Evolutionary conservation across 1,140 invertebrate species (phyloP).

Genomic region (Pachyrhynchus sulphureomaculatus): DNA sequence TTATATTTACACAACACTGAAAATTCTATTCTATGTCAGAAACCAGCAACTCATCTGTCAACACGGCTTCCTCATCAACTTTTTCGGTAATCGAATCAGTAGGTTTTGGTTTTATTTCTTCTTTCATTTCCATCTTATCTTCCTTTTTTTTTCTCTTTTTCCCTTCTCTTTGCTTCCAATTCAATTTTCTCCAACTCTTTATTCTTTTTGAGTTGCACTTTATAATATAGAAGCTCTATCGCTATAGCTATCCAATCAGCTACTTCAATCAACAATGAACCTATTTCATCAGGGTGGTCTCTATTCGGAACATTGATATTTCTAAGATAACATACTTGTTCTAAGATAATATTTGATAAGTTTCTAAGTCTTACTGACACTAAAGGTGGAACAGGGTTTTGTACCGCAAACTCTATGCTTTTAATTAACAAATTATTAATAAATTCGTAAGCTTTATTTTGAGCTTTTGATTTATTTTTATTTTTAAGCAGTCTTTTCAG

Average conservation of each 20-base stretch:
- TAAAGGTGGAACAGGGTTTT: slow-evolving; percentile 38
- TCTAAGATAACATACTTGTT: slow-evolving; percentile 38
- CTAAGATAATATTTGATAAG: slow-evolving; percentile 42
- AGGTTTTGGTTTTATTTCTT: background rate
- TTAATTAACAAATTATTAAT: slow-evolving; percentile 33
- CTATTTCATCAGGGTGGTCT: slow-evolving; percentile 30
- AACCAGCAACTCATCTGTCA: slow-evolving; percentile 6
- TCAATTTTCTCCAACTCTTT: slow-evolving; percentile 35
- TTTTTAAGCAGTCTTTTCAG: slow-evolving; percentile 26
- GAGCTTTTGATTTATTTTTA: slow-evolving; percentile 22
- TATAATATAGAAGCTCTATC: slow-evolving; percentile 41
- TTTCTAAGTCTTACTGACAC: slow-evolving; percentile 41
- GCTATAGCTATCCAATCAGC: slow-evolving; percentile 43
- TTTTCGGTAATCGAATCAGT: background rate
- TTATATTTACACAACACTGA: too few species aligned
- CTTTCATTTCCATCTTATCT: slow-evolving; percentile 1
- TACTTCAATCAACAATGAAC: slow-evolving; percentile 31
- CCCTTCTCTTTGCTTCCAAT: slow-evolving; percentile 10
- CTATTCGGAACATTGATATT: slow-evolving; percentile 35
- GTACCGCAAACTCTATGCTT: slow-evolving; percentile 31
- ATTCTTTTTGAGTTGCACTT: slow-evolving; percentile 40
- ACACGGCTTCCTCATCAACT: background rate
- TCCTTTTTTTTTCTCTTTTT: background rate
- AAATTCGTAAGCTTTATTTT: slow-evolving; percentile 35
- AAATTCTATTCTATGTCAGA: slow-evolving; percentile 21